Evolutionary conservation across 1,140 invertebrate species (phyloP).

Genomic region (Tribolium castaneum): DNA sequence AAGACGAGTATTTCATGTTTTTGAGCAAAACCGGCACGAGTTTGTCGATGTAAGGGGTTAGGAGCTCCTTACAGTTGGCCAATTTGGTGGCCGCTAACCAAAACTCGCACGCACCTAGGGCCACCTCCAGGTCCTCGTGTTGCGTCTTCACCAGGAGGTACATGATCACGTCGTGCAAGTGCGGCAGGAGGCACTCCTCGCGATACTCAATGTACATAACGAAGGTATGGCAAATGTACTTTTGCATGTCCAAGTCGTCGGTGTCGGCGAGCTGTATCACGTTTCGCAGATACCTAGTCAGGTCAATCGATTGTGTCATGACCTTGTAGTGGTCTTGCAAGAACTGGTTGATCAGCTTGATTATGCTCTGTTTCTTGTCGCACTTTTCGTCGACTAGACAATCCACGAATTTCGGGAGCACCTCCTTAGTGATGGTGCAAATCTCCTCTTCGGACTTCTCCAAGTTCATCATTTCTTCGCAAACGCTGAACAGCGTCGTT

Average conservation of each 20-base stretch:
- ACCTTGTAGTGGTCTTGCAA: slow-evolving; percentile 59
- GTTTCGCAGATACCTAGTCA: slow-evolving; percentile 56
- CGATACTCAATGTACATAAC: slow-evolving; percentile 60
- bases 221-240: slow-evolving; percentile 60
- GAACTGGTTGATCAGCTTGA: slow-evolving; percentile 58
- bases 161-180: slow-evolving; percentile 96
- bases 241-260: slow-evolving; percentile 57
- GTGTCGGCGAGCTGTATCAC: slow-evolving; percentile 57
- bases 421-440: slow-evolving; percentile 53
- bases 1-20: slow-evolving; percentile 98
- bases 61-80: slow-evolving; percentile 91
- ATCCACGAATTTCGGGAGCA: slow-evolving; percentile 56
- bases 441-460: slow-evolving; percentile 57
- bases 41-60: slow-evolving; percentile 84
- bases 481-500: slow-evolving; percentile 60
- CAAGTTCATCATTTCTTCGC: slow-evolving; percentile 57
- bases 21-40: slow-evolving; percentile 92
- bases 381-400: slow-evolving; percentile 53
- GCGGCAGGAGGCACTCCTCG: slow-evolving; percentile 72
- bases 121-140: slow-evolving; percentile 92
- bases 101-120: slow-evolving; percentile 98
- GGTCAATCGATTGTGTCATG: slow-evolving; percentile 57
- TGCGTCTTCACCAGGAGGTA: slow-evolving; percentile 97
- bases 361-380: slow-evolving; percentile 51
- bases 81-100: slow-evolving; percentile 98